Base-by-base conservation (phyloP, 2,113 vertebrate genomes). In the Chaenocephalus aceratus region DNA sequence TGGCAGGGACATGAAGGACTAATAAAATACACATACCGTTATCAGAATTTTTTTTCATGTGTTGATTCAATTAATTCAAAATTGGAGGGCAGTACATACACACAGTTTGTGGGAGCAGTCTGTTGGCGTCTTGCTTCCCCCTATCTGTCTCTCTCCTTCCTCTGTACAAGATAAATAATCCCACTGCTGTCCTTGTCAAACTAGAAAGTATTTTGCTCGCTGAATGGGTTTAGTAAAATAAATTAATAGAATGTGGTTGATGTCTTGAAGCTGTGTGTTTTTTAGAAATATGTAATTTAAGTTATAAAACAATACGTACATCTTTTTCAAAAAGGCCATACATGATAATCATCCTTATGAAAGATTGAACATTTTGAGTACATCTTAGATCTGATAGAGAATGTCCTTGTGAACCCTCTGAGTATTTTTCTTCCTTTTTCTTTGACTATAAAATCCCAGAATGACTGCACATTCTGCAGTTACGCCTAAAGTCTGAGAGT, bases 21-120 rank as follows among this genome's bases (percentile, higher is more conserved):
- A 72, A 79, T 74, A 51, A 76, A 83, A 72, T 69, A 71, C 77
- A 85, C 58, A 71, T 45, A 48, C 23, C 53, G 68, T 85, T 69
- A 78, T 80, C 73, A 73, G 34, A 68, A 41, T 63, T 70, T 36
- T 63, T 46, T 52, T 44, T 73, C 3, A 80, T 66, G 15, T 84
- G 67, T 71, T 84, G 69, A 81, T 86, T 86, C 46, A 87, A 80
- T 88, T 77, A 80, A 84, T 74, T 62, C 36, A 53, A 73, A 76
- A 78, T 65, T 88, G 69, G 46, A 72, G 79, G 36, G 36, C 15
- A 1, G 64, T 66, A 62, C 73, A 64, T 65, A 66, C 46, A 65
- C 46, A 65, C 73, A 44, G 59, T 74, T 88, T 80, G 67, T 23
- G 60, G 82, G 52, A 21, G 60, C 54, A 58, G 77, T 49, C 41